Evolutionary conservation across 2,888 invertebrate species (phyloP).

Genomic region (Nomada ruficornis): DNA sequence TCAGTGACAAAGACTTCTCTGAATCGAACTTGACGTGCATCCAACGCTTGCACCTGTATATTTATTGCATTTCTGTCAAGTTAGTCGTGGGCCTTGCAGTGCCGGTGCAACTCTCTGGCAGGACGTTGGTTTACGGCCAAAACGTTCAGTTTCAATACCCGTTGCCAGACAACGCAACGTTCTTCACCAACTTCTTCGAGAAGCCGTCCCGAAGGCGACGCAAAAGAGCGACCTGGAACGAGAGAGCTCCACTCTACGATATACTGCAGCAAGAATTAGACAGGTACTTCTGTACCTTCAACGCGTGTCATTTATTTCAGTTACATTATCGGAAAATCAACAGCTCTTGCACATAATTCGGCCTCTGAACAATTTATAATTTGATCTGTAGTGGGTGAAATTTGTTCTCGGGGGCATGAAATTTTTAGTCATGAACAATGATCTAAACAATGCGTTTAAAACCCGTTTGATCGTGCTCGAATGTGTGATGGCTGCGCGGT

Average conservation of each 20-base stretch:
- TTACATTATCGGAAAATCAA: background rate
- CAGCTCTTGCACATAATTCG: background rate
- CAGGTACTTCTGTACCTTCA: slow-evolving; percentile 66
- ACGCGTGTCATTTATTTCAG: background rate
- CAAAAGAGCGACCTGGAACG: slow-evolving; percentile 62
- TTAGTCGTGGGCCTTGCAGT: slow-evolving; percentile 86
- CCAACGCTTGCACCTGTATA: background rate
- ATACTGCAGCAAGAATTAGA: slow-evolving; percentile 83
- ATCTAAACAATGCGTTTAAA: background rate
- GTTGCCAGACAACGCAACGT: slow-evolving; percentile 85
- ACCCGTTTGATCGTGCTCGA: background rate
- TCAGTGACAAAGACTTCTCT: background rate
- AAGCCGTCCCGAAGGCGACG: slow-evolving; percentile 68
- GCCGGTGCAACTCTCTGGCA: slow-evolving; percentile 86
- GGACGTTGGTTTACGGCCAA: slow-evolving; percentile 86
- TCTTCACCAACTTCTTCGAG: slow-evolving; percentile 85
- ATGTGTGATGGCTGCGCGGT: too few relatives aligned
- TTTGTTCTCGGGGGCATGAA: background rate
- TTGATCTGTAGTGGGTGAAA: too few relatives aligned
- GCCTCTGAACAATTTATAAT: background rate
- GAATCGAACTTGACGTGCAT: slow-evolving; percentile 4
- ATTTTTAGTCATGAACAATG: background rate
- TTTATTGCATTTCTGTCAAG: slow-evolving; percentile 80
- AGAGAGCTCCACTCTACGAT: slow-evolving; percentile 78
- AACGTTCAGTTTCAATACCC: slow-evolving; percentile 89